Evolutionary conservation across 2,113 vertebrate genomes (phyloP).

Genomic region (Naja naja): DNA sequence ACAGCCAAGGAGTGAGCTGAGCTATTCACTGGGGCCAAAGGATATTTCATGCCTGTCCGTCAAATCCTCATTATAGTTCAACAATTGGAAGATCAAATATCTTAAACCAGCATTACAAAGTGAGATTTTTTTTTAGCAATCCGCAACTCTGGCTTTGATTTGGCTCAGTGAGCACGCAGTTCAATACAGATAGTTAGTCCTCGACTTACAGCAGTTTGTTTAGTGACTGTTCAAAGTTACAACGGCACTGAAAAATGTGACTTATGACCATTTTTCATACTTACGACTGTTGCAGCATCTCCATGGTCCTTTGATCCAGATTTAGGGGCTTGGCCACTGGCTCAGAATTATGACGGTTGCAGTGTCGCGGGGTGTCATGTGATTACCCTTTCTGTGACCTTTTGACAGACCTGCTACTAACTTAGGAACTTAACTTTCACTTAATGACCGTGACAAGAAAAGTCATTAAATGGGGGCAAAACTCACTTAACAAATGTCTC

Average conservation of each 20-base stretch:
- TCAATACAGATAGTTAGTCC: neutral
- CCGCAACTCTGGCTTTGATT: neutral
- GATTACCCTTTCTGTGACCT: neutral
- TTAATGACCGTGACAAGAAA: neutral
- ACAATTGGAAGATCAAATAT: neutral
- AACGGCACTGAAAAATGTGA: neutral
- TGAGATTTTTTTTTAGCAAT: accelerated
- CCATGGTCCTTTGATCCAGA: neutral
- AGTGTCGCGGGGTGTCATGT: neutral
- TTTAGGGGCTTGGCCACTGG: neutral
- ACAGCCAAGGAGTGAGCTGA: neutral
- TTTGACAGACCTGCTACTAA: neutral
- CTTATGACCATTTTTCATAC: neutral
- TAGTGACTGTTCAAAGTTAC: neutral
- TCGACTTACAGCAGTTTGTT: neutral
- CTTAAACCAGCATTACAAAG: neutral
- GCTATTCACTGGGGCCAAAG: neutral
- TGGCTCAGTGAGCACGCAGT: neutral
- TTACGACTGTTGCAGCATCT: neutral
- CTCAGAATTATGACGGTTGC: neutral
- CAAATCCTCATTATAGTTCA: neutral
- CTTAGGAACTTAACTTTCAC: neutral
- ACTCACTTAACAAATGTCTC: neutral
- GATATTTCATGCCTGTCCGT: neutral
- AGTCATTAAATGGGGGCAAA: neutral